Base-by-base conservation (phyloP, 2,888 invertebrate species). In the Escarpia spicata region DNA sequence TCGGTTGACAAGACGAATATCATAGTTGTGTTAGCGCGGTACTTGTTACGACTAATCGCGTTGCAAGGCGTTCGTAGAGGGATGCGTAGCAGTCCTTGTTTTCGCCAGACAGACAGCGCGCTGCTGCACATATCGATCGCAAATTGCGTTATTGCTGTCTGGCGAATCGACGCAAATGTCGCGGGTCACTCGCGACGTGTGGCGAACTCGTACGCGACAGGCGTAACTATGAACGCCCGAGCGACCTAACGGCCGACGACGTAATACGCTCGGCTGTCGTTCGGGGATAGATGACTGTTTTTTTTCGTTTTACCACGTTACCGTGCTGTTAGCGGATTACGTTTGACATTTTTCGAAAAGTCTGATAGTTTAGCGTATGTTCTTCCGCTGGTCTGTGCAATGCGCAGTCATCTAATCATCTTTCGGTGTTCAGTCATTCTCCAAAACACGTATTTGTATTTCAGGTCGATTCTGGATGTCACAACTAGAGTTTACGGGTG, bases 91-190 rank as follows among this genome's bases (percentile, higher is more conserved):
- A 15, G 19, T 75, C 75, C 75, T 19, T 52, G 52, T 52, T 52
- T 52, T 75, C n/a, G 75, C 75, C 75, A 75, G 75, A 75, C 75
- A 26, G 75, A 75, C 75, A 75, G 26, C 75, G 19, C 75, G 3
- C 15, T 52, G 52, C 52, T 52, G 52, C 52, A 26, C 4, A 15
- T 75, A 75, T 75, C 75, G 75, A 75, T 75, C 75, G 75, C 75
- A 75, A n/a, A 75, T 75, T 75, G 75, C 75, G 75, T 75, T 75
- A 75, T 75, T 75, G 75, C 75, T 75, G 75, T 75, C 75, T 75
- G 75, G 75, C n/a, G 75, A 75, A 75, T 75, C 75, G 26, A 75
- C n/a, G 75, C 26, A 75, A 75, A 75, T 75, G 75, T 75, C 75
- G 75, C 75, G 75, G n/a, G 75, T 75, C 75, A 75, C 6, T 75